Evolutionary conservation across 2,113 vertebrate genomes (phyloP), one percentile per base, ranked within the genome.

Genomic region (Petroica traversi): DNA sequence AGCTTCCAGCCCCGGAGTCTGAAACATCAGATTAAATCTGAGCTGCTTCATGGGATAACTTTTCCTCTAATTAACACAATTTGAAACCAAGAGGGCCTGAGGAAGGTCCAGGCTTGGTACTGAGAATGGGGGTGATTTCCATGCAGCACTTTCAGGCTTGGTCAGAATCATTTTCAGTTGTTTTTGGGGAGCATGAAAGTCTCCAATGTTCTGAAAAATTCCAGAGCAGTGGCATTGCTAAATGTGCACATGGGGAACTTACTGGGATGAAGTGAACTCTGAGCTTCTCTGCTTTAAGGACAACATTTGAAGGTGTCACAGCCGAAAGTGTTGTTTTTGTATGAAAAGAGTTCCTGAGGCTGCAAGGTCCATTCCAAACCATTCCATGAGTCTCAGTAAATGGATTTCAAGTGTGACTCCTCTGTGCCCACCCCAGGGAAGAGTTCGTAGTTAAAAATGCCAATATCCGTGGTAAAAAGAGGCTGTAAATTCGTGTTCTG

Each of bases 241-340:
- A 68, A 38, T 11, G 41, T 19, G 67, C 48, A 48, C 2, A 0
- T 19, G 45, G 55, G 17, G 45, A 14, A 72, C 6, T 1, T 28
- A 18, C 9, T 25, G 63, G 41, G 57, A 29, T 43, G 51, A 62
- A 68, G 64, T 5, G 6, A 89, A 31, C 52, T 29, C 38, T 33
- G 49, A 68, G 43, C 73, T 73, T 19, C 57, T 75, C 28, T 73
- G 5, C 33, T 33, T 57, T 9, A 76, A 46, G 40, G 61, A 34
- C 51, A 38, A 1, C 28, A 5, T 80, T 84, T 55, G 49, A n/a
- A 78, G 73, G 40, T 41, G 34, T 62, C 54, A 31, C 57, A 88
- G 71, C 72, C 85, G 59, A 20, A 41, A 77, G 33, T 1, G 0
- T 17, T 67, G 24, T 80, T 71, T 66, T 57, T 55, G 62, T 67